Percentiles rank a stretch among this genome's conserved stretches.
These are phyloP conservation scores for Cerceris rybyensis DNA, from an alignment of 2,888 invertebrate genomes.

Conservation along the genomic window DNA sequence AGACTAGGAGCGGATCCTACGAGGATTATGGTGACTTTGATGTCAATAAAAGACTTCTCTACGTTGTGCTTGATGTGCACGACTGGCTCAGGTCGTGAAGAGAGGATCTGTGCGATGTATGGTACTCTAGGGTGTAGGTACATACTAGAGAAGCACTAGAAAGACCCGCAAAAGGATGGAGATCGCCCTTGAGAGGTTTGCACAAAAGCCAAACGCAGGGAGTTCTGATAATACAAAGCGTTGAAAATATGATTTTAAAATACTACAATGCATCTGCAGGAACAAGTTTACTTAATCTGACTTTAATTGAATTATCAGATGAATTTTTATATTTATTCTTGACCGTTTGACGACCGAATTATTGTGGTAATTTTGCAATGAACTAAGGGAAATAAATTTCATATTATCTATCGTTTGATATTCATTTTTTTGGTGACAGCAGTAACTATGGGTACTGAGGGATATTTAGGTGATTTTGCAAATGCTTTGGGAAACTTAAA, in stretches of 20 bases:
- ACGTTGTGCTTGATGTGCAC: conserved; percentile 22
- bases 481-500: too few species aligned
- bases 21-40: conserved; percentile 9
- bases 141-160: conserved; percentile 23
- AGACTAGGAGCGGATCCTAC: neutral
- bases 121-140: conserved; percentile 26
- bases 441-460: too few species aligned
- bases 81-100: neutral
- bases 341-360: too few species aligned
- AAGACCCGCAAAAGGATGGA: conserved; percentile 37
- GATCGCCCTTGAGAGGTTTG: conserved; percentile 45
- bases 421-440: too few species aligned
- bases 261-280: conserved; percentile 22
- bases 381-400: too few species aligned
- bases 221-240: conserved; percentile 30
- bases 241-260: conserved; percentile 10
- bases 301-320: neutral
- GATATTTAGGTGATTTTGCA: too few species aligned
- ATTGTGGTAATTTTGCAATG: too few species aligned
- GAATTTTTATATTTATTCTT: neutral
- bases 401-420: too few species aligned
- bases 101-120: conserved; percentile 32
- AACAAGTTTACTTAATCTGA: conserved; percentile 33
- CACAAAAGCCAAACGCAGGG: conserved; percentile 24
- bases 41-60: conserved; percentile 32